phyloP scores from a whole-genome alignment of 2,888 invertebrate genomes.

The Caenorhabditis japonica region DNA sequence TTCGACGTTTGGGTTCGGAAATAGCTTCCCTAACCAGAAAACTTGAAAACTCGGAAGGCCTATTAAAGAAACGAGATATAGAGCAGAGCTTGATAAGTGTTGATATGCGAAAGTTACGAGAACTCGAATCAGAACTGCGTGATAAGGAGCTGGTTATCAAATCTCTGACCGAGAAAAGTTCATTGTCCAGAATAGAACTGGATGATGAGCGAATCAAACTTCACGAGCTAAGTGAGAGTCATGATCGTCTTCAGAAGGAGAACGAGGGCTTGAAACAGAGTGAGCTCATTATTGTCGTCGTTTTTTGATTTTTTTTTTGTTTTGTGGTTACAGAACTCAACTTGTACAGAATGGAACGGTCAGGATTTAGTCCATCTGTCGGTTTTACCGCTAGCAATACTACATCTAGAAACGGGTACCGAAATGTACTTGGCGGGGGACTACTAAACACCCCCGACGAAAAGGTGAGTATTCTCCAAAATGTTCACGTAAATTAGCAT shows the following conservation, averaged over 20 bases:
- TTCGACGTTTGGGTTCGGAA: constrained; percentile 6
- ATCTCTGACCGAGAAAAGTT: constrained; percentile 16
- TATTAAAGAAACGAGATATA: constrained; percentile 1
- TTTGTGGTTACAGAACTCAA: too few relatives aligned
- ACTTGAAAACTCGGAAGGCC: constrained; percentile 2
- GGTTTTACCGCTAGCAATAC: too few relatives aligned
- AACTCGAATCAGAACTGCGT: constrained; percentile 36
- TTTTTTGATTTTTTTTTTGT: too few relatives aligned
- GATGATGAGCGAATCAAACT: constrained; percentile 35
- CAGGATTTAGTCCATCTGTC: too few relatives aligned
- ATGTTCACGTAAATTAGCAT: too few relatives aligned
- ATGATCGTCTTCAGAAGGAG: constrained; percentile 22
- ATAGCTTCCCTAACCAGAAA: background rate
- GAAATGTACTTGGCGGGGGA: too few relatives aligned
- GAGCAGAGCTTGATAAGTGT: constrained; percentile 32
- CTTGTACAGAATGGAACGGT: too few relatives aligned
- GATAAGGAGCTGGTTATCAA: constrained; percentile 32
- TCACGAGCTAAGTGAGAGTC: constrained; percentile 13
- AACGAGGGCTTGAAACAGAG: constrained; percentile 31
- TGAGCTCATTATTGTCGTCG: too few relatives aligned
- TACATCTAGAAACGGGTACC: too few relatives aligned
- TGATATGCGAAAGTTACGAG: constrained; percentile 40
- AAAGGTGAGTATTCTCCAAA: too few relatives aligned
- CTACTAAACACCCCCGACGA: too few relatives aligned
- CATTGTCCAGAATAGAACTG: constrained; percentile 16